Base-by-base conservation (phyloP, 2,797 vertebrate species). In the Natrix natrix region DNA sequence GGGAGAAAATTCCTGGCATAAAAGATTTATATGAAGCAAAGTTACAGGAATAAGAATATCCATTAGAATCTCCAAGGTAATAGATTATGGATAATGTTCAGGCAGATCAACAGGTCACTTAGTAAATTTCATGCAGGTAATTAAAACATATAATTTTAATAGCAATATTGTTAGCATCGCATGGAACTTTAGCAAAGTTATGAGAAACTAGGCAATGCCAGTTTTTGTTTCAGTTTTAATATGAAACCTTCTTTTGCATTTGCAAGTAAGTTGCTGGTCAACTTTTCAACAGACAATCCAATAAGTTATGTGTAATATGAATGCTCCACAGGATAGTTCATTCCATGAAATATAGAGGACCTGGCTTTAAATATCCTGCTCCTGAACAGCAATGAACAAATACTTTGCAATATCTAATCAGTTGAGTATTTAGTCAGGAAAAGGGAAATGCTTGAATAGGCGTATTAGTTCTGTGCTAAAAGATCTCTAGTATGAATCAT, bases 401-500 rank as follows among this genome's bases (percentile, higher is more conserved):
- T 86, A 88, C 87, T 52, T 93, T 92, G 48, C 92, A 90, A 55
- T 91, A n/a, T 32, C 16, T 93, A 92, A 78, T 66, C 90, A 88
- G 59, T 10, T 93, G 92, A 94, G 43, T 91, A 92, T 96, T 96
- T 93, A 94, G 94, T 91, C 57, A 83, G 95, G 94, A 93, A 52
- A 63, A 87, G 94, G 88, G 93, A 94, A 94, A 91, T 52, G 22
- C 59, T 95, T 95, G 91, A 92, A 94, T 91, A 32, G 60, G n/a
- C 94, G 93, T 0, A n/a, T 92, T 91, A 57, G 89, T 95, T 96
- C 55, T 93, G 69, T 89, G 91, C 90, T 95, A 43, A 93, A 92
- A 94, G 90, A 55, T 93, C 90, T 95, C 83, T 96, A 92, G 57
- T 94, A 95, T 93, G 95, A 96, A 94, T 96, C 92, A 96, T 87